Evolutionary conservation across 2,113 vertebrate genomes (phyloP).

Genomic region (Dinomys branickii): DNA sequence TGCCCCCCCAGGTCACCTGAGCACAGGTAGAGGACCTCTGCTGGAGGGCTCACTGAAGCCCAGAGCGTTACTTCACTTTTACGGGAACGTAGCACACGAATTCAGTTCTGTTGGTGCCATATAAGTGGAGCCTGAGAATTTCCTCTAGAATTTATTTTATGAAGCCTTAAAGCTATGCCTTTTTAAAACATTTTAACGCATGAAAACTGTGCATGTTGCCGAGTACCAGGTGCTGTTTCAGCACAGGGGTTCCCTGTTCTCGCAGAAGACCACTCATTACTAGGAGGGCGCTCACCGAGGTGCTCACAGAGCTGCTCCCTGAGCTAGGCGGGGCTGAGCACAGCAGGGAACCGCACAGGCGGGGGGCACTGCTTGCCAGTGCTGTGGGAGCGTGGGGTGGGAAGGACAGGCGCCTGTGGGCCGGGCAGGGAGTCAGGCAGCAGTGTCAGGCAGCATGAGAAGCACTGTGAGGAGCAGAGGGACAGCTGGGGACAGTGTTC

Average conservation of each 20-base stretch:
- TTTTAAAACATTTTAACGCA: background rate
- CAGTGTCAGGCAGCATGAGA: no score
- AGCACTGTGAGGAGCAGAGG: background rate
- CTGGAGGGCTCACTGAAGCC: background rate
- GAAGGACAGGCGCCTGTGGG: background rate
- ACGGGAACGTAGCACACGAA: background rate
- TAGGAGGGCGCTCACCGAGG: background rate
- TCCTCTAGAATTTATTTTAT: slow-evolving; percentile 4
- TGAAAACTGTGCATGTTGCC: background rate
- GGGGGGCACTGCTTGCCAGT: background rate
- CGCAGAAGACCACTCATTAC: background rate
- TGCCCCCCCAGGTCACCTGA: background rate
- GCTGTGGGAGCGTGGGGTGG: background rate
- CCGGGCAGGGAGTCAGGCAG: background rate
- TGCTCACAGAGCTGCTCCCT: background rate
- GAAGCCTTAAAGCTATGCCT: background rate
- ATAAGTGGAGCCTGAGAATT: background rate
- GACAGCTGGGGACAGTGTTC: background rate
- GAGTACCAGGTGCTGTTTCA: background rate
- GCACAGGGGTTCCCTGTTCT: background rate
- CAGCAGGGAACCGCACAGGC: background rate
- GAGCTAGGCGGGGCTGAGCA: background rate
- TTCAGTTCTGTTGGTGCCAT: background rate
- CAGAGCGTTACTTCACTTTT: background rate
- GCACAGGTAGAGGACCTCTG: background rate